phyloP scores from a whole-genome alignment of 2,113 vertebrate genomes.

The Nibea coibor region DNA sequence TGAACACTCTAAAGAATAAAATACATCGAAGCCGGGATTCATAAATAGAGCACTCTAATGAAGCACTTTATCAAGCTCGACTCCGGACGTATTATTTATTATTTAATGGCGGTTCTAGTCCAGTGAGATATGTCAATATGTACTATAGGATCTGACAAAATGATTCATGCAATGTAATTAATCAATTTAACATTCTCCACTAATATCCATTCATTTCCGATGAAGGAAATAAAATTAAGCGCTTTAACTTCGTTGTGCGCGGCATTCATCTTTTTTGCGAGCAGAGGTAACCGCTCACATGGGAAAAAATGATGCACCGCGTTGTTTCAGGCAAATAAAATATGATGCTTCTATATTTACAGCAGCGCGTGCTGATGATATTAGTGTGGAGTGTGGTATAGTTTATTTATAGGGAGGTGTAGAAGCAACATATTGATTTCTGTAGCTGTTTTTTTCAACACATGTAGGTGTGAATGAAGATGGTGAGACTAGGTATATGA shows the following conservation, averaged over 20 bases:
- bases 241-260: conserved; percentile 54
- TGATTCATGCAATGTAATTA: conserved; percentile 76
- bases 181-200: conserved; percentile 63
- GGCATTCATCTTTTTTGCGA: conserved; percentile 56
- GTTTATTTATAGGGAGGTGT: neutral
- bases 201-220: conserved; percentile 69
- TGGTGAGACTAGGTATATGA: conserved; percentile 23
- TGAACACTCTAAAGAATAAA: conserved; percentile 47
- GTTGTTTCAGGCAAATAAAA: conserved; percentile 19
- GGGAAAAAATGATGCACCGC: neutral
- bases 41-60: conserved; percentile 74
- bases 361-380: neutral
- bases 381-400: too few relatives aligned
- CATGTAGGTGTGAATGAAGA: conserved; percentile 7
- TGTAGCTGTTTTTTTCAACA: conserved; percentile 4
- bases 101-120: conserved; percentile 67
- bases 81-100: conserved; percentile 71
- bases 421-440: conserved; percentile 3
- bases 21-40: conserved; percentile 54
- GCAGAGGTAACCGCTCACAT: conserved; percentile 13
- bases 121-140: conserved; percentile 71
- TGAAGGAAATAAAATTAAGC: conserved; percentile 19
- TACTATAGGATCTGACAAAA: conserved; percentile 66
- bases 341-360: conserved; percentile 24
- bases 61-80: conserved; percentile 68